Evolutionary conservation across 2,797 vertebrate genomes (phyloP).

Genomic region (Pipistrellus pipistrellus): DNA sequence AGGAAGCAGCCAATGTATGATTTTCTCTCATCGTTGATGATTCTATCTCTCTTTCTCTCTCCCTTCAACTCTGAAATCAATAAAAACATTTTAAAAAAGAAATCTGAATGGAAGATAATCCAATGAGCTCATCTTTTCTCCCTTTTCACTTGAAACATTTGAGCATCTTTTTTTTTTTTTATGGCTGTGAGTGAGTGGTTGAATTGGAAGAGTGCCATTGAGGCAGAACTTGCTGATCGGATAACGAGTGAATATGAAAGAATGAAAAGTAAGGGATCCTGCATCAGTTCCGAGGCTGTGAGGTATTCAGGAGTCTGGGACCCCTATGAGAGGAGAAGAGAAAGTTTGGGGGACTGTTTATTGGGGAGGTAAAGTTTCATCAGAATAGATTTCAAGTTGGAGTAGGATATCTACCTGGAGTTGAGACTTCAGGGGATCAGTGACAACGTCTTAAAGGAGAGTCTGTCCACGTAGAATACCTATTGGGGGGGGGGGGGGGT

Average conservation of each 20-base stretch:
- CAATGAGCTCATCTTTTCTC: not conserved
- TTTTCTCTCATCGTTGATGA: too few species aligned
- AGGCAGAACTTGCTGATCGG: not conserved
- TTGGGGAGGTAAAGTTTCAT: conserved; percentile 15
- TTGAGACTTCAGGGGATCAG: not conserved
- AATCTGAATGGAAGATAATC: not conserved
- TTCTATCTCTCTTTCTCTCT: too few species aligned
- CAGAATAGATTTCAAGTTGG: not conserved
- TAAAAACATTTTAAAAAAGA: not conserved
- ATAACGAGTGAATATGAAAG: not conserved
- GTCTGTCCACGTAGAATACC: not conserved
- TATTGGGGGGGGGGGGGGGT: not conserved
- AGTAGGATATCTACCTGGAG: not conserved
- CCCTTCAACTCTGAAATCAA: too few species aligned
- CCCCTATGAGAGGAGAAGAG: not conserved
- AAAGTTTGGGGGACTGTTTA: not conserved
- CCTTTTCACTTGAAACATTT: not conserved
- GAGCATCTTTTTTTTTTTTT: not conserved
- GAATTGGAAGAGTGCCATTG: not conserved
- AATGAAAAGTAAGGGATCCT: not conserved
- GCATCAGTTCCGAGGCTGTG: not conserved
- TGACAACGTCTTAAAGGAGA: not conserved
- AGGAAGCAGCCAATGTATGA: too few species aligned
- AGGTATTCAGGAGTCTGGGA: not conserved
- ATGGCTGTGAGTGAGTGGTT: not conserved